Evolutionary conservation across 2,888 invertebrate genomes (phyloP).

Genomic region (Limnephilus marmoratus): DNA sequence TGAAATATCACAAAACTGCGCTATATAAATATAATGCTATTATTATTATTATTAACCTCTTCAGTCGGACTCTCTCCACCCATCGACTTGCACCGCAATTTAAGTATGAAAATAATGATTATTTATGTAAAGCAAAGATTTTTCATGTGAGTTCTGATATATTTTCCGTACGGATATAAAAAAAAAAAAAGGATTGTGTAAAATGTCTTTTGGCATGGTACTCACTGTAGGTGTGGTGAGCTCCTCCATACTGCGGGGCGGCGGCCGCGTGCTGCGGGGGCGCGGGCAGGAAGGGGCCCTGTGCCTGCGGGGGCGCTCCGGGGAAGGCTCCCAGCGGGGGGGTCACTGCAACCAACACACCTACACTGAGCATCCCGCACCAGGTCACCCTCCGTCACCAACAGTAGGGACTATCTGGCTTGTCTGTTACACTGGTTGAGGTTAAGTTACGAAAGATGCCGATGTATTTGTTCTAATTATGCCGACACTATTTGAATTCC

Average conservation of each 20-base stretch:
- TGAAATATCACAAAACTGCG: too few species aligned
- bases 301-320: slow-evolving; percentile 78
- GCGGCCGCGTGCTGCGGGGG: slow-evolving; percentile 78
- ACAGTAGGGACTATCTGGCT: background rate
- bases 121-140: too few species aligned
- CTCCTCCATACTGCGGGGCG: slow-evolving; percentile 74
- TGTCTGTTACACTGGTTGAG: background rate
- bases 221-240: slow-evolving; percentile 47
- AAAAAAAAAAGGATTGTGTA: too few species aligned
- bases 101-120: too few species aligned
- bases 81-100: too few species aligned
- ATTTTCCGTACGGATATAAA: too few species aligned
- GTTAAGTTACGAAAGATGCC: background rate
- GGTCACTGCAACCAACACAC: slow-evolving; percentile 72
- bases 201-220: background rate
- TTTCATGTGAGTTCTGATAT: too few species aligned
- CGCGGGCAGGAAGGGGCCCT: slow-evolving; percentile 80
- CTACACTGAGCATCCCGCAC: background rate
- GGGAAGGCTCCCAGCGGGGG: slow-evolving; percentile 79
- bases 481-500: background rate
- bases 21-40: too few species aligned
- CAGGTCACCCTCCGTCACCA: background rate
- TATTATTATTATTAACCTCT: too few species aligned
- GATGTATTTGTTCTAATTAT: background rate
- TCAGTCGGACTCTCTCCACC: too few species aligned